A percentile compares a stretch with the other conserved stretches of the same genome.
These are phyloP conservation scores for Ammodytes dubius DNA, from an alignment of 2,113 vertebrate genomes.

Conservation along the genomic window DNA sequence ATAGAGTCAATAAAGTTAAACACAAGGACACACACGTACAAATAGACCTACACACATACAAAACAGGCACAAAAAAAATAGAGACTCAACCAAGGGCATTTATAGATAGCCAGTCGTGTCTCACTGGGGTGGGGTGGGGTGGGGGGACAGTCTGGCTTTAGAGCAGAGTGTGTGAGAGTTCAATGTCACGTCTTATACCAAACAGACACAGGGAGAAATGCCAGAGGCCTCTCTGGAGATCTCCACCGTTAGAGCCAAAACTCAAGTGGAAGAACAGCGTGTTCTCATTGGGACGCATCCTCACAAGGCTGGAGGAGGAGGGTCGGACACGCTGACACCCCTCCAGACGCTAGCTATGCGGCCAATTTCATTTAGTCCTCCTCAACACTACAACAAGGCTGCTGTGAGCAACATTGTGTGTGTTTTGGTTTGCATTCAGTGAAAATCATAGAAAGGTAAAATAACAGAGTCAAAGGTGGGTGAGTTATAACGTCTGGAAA, in stretches of 20 bases:
- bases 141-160: conserved; percentile 61
- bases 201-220: conserved; percentile 72
- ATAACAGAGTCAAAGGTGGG: conserved; percentile 37
- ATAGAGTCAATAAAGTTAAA: conserved; percentile 6
- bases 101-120: conserved; percentile 21
- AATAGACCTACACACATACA: conserved; percentile 23
- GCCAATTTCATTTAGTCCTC: conserved; percentile 16
- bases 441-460: conserved; percentile 15
- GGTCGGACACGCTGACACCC: conserved; percentile 50
- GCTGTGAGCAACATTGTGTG: conserved; percentile 6
- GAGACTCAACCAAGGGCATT: conserved; percentile 25
- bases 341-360: conserved; percentile 21
- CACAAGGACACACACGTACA: conserved; percentile 14
- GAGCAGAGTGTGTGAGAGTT: conserved; percentile 84
- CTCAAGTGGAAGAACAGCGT: conserved; percentile 81
- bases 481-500: conserved; percentile 59
- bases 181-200: conserved; percentile 81
- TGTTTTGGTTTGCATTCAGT: conserved; percentile 13
- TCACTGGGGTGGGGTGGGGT: conserved; percentile 7
- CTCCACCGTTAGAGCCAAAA: conserved; percentile 65
- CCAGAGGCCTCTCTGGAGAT: conserved; percentile 69
- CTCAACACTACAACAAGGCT: conserved; percentile 3
- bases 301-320: conserved; percentile 51
- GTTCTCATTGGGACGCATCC: conserved; percentile 67
- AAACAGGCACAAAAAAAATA: neutral